Conservation (phyloP, 2,888 invertebrate genomes). For the Macrophya alboannulata region DNA sequence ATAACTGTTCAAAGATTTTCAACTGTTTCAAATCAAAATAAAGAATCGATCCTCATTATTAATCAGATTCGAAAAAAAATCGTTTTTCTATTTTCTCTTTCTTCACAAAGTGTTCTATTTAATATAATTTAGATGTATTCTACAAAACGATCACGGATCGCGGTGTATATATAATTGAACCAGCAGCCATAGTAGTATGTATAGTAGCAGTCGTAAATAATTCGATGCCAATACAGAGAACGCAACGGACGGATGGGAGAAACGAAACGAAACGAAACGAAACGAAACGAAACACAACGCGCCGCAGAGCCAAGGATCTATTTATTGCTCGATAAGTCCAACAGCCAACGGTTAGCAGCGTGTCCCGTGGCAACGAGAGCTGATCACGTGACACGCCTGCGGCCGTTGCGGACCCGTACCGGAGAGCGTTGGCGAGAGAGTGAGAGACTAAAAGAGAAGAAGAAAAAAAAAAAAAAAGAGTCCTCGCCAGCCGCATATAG, state of each 20-base stretch:
- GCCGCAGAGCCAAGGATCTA: constrained; percentile 30
- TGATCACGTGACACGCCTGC: constrained; percentile 54
- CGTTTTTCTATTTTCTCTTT: too few species aligned
- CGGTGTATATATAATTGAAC: too few species aligned
- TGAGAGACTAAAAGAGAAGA: constrained; percentile 40
- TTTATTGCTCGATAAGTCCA: constrained; percentile 59
- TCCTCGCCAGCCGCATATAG: constrained; percentile 42
- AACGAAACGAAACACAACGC: neutral
- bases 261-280: neutral
- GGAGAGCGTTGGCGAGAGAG: constrained; percentile 67
- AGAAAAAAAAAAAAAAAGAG: constrained; percentile 48
- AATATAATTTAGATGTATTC: too few species aligned
- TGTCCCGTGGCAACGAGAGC: constrained; percentile 53
- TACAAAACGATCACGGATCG: too few species aligned
- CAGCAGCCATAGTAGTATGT: neutral
- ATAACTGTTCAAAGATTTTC: too few species aligned
- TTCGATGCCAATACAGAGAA: constrained; percentile 1
- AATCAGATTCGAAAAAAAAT: too few species aligned
- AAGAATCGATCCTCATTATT: too few species aligned
- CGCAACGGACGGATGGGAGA: neutral
- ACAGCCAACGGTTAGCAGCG: constrained; percentile 47
- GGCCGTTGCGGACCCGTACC: constrained; percentile 60
- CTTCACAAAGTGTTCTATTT: too few species aligned
- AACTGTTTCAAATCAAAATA: too few species aligned
- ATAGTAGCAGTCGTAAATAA: neutral